Evolutionary conservation across 2,888 invertebrate genomes (phyloP), one percentile per base, ranked within the genome.

Genomic region (Microplitis deprimator): DNA sequence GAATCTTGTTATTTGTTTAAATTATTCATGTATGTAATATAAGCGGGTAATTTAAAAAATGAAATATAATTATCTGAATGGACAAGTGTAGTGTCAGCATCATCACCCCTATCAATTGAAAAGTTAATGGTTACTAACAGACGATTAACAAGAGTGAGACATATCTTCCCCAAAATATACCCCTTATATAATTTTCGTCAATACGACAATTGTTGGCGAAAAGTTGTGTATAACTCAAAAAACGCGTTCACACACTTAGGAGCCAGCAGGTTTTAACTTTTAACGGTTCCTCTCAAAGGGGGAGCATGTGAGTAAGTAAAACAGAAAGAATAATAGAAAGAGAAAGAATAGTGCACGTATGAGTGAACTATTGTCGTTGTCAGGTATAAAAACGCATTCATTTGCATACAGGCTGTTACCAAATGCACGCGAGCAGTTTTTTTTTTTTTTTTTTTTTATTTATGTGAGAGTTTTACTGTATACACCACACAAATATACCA

Each of bases 361-460:
- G 39, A 61, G 60, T 38, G 50, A 71, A 61, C 71, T 61, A 40
- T 39, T 71, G 61, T 77, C 77, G 81, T 68, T 81, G 84, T 81
- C 64, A 64, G 38, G 40, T 60, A 71, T 16, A 60, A 87, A 87
- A 88, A 88, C 86, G 86, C 86, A 84, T 85, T 86, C 85, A 89
- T 89, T 89, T 88, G 85, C 89, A 89, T 89, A 88, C 84, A 84
- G 84, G 83, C 87, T 84, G 87, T 88, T 86, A 81, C 87, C 83
- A 80, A 77, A 76, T 77, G 82, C 81, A 81, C 82, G 80, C 81
- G 83, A 80, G 80, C 79, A 76, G 78, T 80, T 79, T 75, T 77
- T 78, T 73, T 77, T 77, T 77, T 78, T 78, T 79, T 77, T 77
- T 29, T 29, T 29, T 29, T 29, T 29, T 29, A 29, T 29, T 68